These are phyloP conservation scores for Carcharodon carcharias DNA, from an alignment of 2,797 vertebrate species.

Conservation along the genomic window DNA sequence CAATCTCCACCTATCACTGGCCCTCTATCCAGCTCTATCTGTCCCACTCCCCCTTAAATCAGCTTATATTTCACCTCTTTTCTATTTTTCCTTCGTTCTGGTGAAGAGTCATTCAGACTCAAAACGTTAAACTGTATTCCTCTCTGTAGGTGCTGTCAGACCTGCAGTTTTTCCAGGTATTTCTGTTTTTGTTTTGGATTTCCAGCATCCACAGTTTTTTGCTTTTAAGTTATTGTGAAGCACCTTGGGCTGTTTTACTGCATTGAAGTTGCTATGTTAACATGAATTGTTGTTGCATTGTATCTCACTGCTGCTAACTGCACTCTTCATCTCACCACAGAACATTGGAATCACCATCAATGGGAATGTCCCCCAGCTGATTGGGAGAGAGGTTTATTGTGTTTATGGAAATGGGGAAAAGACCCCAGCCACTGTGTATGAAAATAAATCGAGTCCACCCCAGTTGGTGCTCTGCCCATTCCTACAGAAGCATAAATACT, in stretches of 20 bases:
- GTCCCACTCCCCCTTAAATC: too few relatives aligned
- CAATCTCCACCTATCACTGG: too few relatives aligned
- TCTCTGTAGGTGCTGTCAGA: too few relatives aligned
- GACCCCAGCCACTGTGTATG: slow-evolving; percentile 69
- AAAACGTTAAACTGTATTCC: too few relatives aligned
- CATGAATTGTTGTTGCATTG: not conserved
- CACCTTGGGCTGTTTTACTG: not conserved
- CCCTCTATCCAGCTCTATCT: too few relatives aligned
- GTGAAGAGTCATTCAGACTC: too few relatives aligned
- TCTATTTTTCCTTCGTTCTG: too few relatives aligned
- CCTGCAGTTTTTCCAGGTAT: too few relatives aligned
- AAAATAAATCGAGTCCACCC: slow-evolving; percentile 60
- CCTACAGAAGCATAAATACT: slow-evolving; percentile 67
- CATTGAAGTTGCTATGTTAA: not conserved
- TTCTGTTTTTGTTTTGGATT: too few relatives aligned
- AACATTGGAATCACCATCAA: slow-evolving; percentile 83
- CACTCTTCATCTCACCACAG: slow-evolving; percentile 49
- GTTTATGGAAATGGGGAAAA: slow-evolving; percentile 70
- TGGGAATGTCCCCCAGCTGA: slow-evolving; percentile 82
- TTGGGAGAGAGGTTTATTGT: slow-evolving; percentile 73
- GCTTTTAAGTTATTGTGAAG: too few relatives aligned
- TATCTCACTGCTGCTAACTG: not conserved
- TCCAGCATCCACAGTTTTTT: too few relatives aligned
- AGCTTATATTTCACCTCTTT: too few relatives aligned
- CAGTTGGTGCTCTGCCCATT: slow-evolving; percentile 85